Evolutionary conservation across 1,140 invertebrate genomes (phyloP).

Genomic region (Panulirus ornatus): DNA sequence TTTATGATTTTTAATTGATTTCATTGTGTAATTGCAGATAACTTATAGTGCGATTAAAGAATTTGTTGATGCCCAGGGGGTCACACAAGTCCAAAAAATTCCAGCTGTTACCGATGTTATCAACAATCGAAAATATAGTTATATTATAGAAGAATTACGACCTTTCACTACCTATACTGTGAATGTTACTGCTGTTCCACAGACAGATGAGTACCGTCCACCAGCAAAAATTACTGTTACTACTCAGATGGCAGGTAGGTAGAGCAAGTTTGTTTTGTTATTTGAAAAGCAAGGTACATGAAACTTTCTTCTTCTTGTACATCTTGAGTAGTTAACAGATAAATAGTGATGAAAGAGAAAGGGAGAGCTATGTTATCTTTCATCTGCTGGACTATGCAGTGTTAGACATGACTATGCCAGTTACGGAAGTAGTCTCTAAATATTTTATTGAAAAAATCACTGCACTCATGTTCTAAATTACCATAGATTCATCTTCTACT

Average conservation of each 20-base stretch:
- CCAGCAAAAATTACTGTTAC: slow-evolving; percentile 96
- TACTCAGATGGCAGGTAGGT: slow-evolving; percentile 90
- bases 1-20: too few relatives aligned
- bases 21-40: slow-evolving; percentile 49
- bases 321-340: too few relatives aligned
- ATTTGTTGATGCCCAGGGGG: slow-evolving; percentile 95
- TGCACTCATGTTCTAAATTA: too few relatives aligned
- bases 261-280: not conserved
- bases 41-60: slow-evolving; percentile 94
- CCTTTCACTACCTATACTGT: slow-evolving; percentile 97
- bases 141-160: slow-evolving; percentile 91
- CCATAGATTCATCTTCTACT: too few relatives aligned
- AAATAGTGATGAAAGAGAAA: too few relatives aligned
- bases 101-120: slow-evolving; percentile 85
- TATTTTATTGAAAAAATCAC: too few relatives aligned
- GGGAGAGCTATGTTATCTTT: too few relatives aligned
- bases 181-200: slow-evolving; percentile 93
- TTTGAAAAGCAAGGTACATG: not conserved
- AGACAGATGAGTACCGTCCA: slow-evolving; percentile 89
- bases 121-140: slow-evolving; percentile 81
- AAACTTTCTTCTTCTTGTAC: too few relatives aligned
- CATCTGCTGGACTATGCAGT: too few relatives aligned
- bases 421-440: too few relatives aligned
- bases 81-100: slow-evolving; percentile 92
- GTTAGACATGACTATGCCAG: too few relatives aligned